A percentile compares a stretch with the other conserved stretches of the same genome.
These are phyloP conservation scores for Anomalospiza imberbis DNA, from an alignment of 2,797 vertebrate species.

Conservation along the genomic window DNA sequence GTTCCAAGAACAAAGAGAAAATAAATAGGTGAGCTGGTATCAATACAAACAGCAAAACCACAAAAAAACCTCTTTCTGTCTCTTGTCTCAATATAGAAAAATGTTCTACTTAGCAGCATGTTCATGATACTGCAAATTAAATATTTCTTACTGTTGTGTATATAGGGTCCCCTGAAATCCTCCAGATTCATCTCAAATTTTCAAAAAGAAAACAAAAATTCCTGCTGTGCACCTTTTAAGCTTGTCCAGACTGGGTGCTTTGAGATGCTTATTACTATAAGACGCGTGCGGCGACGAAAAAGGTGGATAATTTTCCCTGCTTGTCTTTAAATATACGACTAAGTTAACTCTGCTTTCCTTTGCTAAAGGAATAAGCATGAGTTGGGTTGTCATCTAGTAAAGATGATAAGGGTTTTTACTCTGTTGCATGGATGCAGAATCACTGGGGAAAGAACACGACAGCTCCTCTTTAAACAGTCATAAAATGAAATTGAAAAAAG, in stretches of 20 bases:
- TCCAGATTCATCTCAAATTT: neutral
- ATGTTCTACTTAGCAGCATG: neutral
- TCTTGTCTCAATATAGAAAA: neutral
- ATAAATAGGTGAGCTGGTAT: neutral
- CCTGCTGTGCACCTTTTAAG: neutral
- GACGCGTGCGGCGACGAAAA: rapidly evolving
- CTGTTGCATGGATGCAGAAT: neutral
- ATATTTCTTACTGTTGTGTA: neutral
- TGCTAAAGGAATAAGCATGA: neutral
- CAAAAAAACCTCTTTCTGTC: neutral
- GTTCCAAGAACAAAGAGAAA: neutral
- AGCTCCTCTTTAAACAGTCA: neutral
- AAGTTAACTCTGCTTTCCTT: neutral
- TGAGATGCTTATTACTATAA: neutral
- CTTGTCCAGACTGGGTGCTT: neutral
- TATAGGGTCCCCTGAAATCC: rapidly evolving
- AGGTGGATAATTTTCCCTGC: neutral
- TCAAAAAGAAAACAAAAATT: neutral
- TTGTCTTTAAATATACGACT: neutral
- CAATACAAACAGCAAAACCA: neutral
- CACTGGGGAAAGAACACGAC: neutral
- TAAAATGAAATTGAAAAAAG: neutral
- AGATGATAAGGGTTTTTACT: neutral
- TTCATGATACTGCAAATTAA: neutral
- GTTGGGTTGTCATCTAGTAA: neutral